phyloP scores from a whole-genome alignment of 2,113 vertebrate genomes.

The Macaca nemestrina region DNA sequence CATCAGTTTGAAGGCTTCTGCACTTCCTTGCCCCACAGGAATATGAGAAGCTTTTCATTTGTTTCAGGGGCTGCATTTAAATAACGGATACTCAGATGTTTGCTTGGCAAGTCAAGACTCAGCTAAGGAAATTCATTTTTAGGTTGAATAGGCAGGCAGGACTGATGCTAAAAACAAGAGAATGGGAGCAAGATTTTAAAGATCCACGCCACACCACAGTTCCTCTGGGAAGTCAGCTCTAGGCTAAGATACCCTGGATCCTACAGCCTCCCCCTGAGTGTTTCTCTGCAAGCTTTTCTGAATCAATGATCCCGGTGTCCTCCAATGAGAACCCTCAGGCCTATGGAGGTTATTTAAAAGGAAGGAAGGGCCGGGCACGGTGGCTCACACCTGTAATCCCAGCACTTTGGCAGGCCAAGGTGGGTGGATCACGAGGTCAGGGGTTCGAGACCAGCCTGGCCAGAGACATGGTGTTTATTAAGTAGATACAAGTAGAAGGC shows the following conservation, averaged over 20 bases:
- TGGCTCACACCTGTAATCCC: too few species aligned
- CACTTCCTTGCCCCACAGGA: not conserved
- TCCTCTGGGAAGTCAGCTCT: not conserved
- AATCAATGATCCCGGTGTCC: not conserved
- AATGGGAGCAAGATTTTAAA: not conserved
- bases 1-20: not conserved
- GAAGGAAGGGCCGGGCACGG: not conserved
- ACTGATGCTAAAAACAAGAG: not conserved
- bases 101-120: not conserved
- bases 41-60: not conserved
- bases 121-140: not conserved
- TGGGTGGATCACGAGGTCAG: too few species aligned
- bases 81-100: not conserved
- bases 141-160: not conserved
- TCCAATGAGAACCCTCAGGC: not conserved
- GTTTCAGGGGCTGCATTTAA: not conserved
- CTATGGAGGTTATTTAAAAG: not conserved
- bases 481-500: constrained; percentile 16
- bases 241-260: not conserved
- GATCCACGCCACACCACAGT: not conserved
- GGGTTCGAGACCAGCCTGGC: not conserved
- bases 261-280: not conserved
- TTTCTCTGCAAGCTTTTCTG: constrained; percentile 33
- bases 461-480: constrained; percentile 11
- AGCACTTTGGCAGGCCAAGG: too few species aligned